Evolutionary conservation across 53 echinoderm and acorn worm species (phyloP).

Genomic region (Paracentrotus lividus): DNA sequence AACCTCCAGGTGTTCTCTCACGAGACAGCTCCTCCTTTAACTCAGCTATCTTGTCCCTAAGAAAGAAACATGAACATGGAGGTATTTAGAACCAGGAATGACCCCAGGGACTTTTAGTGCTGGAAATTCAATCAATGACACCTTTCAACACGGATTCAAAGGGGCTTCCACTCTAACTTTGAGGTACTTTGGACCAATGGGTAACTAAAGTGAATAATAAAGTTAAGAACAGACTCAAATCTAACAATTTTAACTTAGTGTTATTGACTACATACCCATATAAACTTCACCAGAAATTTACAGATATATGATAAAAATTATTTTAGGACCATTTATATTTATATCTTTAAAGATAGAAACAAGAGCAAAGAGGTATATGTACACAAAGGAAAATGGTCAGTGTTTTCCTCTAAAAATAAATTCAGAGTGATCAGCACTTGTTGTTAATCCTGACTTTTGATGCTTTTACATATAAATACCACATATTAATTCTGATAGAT

Average conservation of each 20-base stretch:
- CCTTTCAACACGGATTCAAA: neutral
- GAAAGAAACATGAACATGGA: neutral
- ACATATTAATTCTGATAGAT: too few relatives aligned
- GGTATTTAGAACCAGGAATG: neutral
- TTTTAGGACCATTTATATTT: neutral
- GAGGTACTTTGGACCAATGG: neutral
- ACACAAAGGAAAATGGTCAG: too few relatives aligned
- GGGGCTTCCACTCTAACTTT: neutral
- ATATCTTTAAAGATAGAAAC: too few relatives aligned
- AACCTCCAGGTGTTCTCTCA: slow-evolving; percentile 69
- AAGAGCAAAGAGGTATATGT: too few relatives aligned
- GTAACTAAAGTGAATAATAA: neutral
- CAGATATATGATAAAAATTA: neutral
- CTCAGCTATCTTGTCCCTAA: slow-evolving; percentile 92
- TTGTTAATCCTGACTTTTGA: neutral
- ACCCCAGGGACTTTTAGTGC: neutral
- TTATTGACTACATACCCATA: neutral
- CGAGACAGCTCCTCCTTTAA: slow-evolving; percentile 88
- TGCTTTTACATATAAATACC: too few relatives aligned
- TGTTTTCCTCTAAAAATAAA: neutral
- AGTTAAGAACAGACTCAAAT: neutral
- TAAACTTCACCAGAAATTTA: neutral
- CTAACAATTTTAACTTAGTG: neutral
- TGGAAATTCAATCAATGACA: too few relatives aligned
- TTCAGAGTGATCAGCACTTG: neutral